Base-by-base conservation (phyloP, 2,888 invertebrate genomes). In the Syrphus vitripennis region DNA sequence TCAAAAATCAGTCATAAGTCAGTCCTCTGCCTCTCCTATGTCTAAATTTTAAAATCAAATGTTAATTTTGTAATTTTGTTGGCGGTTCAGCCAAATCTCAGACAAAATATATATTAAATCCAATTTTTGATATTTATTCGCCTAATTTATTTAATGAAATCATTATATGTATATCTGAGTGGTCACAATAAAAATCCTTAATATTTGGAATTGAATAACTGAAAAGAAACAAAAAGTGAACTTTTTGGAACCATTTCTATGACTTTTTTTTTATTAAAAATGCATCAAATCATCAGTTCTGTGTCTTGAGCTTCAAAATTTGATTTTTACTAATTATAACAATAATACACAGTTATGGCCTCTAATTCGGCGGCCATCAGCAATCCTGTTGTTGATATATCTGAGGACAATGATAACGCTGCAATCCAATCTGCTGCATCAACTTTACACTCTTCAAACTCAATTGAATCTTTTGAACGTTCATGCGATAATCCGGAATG, bases 401-500 rank as follows among this genome's bases (percentile, higher is more conserved):
- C 71, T 21, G 80, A 67, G 2, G 76, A 80, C 4, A 61, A 76
- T 69, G 80, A 84, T 24, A 61, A 6, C 3, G n/a, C 29, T 21
- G 70, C 34, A 0, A 65, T 45, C 3, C 0, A 24, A 19, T 42
- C 75, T 4, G 67, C 65, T 0, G 55, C 24, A 4, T 2, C 57
- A 1, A 12, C 16, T 0, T 24, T 70, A 7, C 63, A 72, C 0
- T n/a, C 70, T 1, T 19, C 53, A 0, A 55, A n/a, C 10, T 4
- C 37, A 21, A 5, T 57, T 6, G 48, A 26, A 3, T 9, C 45
- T 16, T 84, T 84, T 42, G 89, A 89, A 29, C 87, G 88, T 45
- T 89, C 89, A 6, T 90, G 90, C 57, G 89, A 89, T 21, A 90
- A 89, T 80, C 86, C 89, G 4, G 89, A 89, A 31, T 90, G 90